Evolutionary conservation across 2,113 vertebrate species (phyloP), one percentile per base, ranked within the genome.

Genomic region (Cyprinodon tularosa): DNA sequence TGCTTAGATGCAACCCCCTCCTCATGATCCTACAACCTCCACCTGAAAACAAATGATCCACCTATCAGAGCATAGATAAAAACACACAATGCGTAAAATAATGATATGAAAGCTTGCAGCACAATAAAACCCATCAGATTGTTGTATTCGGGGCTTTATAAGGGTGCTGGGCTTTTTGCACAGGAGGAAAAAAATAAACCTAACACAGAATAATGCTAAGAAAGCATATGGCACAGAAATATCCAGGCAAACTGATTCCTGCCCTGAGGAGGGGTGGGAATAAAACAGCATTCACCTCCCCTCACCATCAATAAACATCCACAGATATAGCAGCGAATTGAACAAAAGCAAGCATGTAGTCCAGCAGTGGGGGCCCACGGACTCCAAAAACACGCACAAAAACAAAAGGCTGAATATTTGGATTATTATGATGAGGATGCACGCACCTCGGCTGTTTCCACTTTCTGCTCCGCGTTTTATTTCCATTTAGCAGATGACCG

Each of bases 361-460:
- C 6, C 36, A 39, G 17, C 40, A 12, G 22, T 36, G 66, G 53
- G 73, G 10, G 63, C 71, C 75, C 40, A 39, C 64, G 48, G 50
- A 17, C 38, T 12, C 40, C 48, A 45, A 15, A 72, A 39, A 72
- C 62, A 66, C 11, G 48, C 9, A 12, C 22, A 42, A 77, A 57
- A 48, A 57, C 12, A 66, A 9, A 15, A 70, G 17, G 45, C 42
- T 59, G 1, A 64, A 45, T 12, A 50, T 36, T 14, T 9, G 40
- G 68, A 74, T 79, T 62, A 62, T 20, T 68, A 59, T 71, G 29
- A 64, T 39, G 3, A 73, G 47, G 4, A 40, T 76, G 12, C 81
- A 90, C 92, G 84, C 91, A 93, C 92, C 92, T 93, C 86, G 78
- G 68, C 75, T 81, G 90, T 74, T 83, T 91, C 90, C 88, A 88